phyloP scores from a whole-genome alignment of 2,113 vertebrate genomes.

The Ranitomeya variabilis region DNA sequence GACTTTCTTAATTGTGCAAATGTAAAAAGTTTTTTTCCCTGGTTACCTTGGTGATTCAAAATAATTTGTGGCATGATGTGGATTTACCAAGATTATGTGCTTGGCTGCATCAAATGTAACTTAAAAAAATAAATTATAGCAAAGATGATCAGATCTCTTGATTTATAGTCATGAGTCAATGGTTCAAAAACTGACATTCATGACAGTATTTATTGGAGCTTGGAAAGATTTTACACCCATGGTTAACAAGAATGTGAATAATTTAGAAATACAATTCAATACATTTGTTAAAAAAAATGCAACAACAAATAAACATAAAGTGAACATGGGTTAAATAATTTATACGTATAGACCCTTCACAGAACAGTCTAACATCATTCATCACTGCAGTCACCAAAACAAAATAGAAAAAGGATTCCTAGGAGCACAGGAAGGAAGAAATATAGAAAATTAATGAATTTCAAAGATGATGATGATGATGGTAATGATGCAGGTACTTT shows the following conservation, averaged over 20 bases:
- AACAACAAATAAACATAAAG: neutral
- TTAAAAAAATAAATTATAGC: neutral
- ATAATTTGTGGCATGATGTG: neutral
- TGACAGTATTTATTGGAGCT: too few relatives aligned
- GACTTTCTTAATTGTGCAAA: neutral
- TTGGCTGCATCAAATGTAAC: neutral
- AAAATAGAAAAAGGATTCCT: slow-evolving; percentile 17
- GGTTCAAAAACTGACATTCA: too few relatives aligned
- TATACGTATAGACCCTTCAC: slow-evolving; percentile 32
- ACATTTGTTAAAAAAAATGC: neutral
- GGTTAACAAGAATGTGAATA: too few relatives aligned
- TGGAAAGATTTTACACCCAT: too few relatives aligned
- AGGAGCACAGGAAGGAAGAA: slow-evolving; percentile 19
- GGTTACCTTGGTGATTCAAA: too few relatives aligned
- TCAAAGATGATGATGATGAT: slow-evolving; percentile 18
- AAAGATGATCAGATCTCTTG: neutral
- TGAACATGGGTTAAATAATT: neutral
- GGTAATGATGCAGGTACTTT: slow-evolving; percentile 36
- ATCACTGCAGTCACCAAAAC: neutral
- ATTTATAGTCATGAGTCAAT: neutral
- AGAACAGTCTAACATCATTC: slow-evolving; percentile 6
- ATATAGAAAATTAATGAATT: neutral
- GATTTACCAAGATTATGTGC: neutral
- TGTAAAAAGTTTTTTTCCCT: neutral
- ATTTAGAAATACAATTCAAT: neutral